Evolutionary conservation across 2,888 invertebrate genomes (phyloP), one percentile per base, ranked within the genome.

Genomic region (Pyrgus malvae): DNA sequence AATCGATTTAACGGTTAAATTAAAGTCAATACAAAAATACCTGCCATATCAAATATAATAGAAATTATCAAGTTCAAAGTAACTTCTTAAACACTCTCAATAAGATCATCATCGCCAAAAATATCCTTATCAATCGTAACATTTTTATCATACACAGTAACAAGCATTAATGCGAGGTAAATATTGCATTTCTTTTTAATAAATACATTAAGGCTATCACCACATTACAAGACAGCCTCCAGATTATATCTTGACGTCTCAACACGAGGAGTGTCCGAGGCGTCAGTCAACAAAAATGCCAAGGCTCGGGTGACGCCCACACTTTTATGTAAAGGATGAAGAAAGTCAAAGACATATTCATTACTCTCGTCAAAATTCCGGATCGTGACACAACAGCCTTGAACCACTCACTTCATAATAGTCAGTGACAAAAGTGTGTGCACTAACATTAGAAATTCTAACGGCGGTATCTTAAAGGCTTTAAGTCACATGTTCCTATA

Each of bases 281-380:
- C 23, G 55, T 42, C 55, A 51, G 35, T 56, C 56, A 54, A 46
- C 37, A 49, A 42, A 54, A 60, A 60, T 60, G 58, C 49, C 58
- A 60, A 60, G 60, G 60, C 48, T 48, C 48, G n/a, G 16, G 9
- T 23, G 40, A 55, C 60, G 56, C 58, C 60, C 54, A 44, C 51
- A 17, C 17, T 8, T 37, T 25, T 8, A 25, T 3, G 23, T 35
- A 42, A 51, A 44, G 35, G 31, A 50, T 27, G 17, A 51, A 44
- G 51, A 51, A 50, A 50, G 42, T 42, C 42, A 33, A 33, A 8
- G 12, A 29, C 33, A 37, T 48, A 38, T 48, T 48, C 27, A 48
- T 17, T 23, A 31, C 16, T 31, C 6, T 31, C 17, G 31, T n/a
- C 31, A 29, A 45, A 29, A 16, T 33, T 21, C 9, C 14, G n/a